phyloP scores from a whole-genome alignment of 2,113 vertebrate genomes.

The Pithys albifrons region DNA sequence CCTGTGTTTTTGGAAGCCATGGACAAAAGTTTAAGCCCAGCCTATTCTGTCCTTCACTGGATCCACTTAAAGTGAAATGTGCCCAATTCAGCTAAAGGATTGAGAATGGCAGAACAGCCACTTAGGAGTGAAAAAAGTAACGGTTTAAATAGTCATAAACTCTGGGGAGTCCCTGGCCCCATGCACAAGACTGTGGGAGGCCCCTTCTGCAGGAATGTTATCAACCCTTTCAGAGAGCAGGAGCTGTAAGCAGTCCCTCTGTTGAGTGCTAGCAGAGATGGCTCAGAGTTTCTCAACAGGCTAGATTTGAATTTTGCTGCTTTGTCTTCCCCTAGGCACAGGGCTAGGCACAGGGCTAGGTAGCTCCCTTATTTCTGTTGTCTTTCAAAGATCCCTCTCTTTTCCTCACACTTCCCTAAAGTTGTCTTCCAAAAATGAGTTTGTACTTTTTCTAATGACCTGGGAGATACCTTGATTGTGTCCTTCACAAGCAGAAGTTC shows the following conservation, averaged over 20 bases:
- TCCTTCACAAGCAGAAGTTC: background rate
- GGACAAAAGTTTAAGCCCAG: background rate
- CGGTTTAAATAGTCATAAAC: background rate
- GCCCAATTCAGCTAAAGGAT: background rate
- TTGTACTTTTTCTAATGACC: background rate
- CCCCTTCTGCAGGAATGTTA: background rate
- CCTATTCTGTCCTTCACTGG: background rate
- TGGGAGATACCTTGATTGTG: background rate
- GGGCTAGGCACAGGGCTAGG: too few relatives aligned
- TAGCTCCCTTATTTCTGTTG: background rate
- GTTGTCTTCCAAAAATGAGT: background rate
- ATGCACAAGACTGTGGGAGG: background rate
- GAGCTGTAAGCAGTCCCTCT: background rate
- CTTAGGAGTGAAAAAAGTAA: background rate
- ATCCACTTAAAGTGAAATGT: background rate
- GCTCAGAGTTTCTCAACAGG: background rate
- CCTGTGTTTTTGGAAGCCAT: background rate
- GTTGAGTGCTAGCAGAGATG: background rate
- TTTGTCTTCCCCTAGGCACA: background rate
- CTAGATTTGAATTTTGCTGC: background rate
- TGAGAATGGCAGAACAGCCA: background rate
- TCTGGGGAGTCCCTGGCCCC: too few relatives aligned
- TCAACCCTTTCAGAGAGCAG: background rate
- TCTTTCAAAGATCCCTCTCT: background rate
- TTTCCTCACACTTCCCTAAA: background rate